Percentiles rank a stretch among this genome's conserved stretches.
Conservation (phyloP, 1,140 invertebrate species). For the Leguminivora glycinivorella region DNA sequence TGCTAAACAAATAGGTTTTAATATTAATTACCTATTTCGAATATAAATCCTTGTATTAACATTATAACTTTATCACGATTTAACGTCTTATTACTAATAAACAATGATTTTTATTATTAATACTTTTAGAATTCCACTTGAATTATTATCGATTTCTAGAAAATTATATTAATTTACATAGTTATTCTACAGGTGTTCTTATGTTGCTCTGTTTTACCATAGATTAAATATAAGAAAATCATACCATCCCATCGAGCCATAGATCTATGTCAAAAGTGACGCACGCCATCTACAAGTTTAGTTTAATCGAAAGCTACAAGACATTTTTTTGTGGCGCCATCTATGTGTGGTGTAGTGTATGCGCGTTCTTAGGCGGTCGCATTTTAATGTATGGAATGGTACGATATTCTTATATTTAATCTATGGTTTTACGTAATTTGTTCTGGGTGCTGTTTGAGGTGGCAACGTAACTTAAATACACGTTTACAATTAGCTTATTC, state of each 20-base stretch:
- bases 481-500: conserved; percentile 50
- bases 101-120: conserved; percentile 58
- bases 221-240: too few species aligned
- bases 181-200: conserved; percentile 41
- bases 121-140: conserved; percentile 53
- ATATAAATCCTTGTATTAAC: conserved; percentile 54
- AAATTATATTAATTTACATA: conserved; percentile 45
- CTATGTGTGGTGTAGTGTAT: too few species aligned
- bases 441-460: conserved; percentile 40
- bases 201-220: conserved; percentile 38
- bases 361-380: too few species aligned
- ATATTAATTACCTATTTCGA: conserved; percentile 37
- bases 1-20: conserved; percentile 33
- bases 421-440: conserved; percentile 37
- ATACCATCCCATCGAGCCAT: too few species aligned
- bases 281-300: too few species aligned
- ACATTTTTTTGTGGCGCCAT: too few species aligned
- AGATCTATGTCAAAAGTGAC: too few species aligned
- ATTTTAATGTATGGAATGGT: too few species aligned
- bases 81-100: conserved; percentile 60
- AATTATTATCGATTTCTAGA: conserved; percentile 45
- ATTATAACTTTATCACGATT: conserved; percentile 60
- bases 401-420: too few species aligned
- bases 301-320: too few species aligned
- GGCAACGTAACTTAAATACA: conserved; percentile 48